phyloP scores from a whole-genome alignment of 2,888 invertebrate species.

The Chymomyza fuscimana region DNA sequence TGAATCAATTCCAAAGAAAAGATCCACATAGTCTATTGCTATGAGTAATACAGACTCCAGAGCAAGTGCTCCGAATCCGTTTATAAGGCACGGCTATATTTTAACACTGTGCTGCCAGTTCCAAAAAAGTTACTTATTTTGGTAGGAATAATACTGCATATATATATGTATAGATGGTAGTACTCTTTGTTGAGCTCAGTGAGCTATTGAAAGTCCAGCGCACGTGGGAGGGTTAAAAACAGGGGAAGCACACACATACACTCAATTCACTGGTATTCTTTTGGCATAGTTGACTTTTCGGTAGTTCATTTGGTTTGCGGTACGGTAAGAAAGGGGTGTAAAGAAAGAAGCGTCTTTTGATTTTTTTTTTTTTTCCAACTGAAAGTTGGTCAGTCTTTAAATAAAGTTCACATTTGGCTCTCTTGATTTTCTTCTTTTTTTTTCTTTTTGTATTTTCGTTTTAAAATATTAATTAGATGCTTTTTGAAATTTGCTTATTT shows the following conservation, averaged over 20 bases:
- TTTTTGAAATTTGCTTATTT: conserved; percentile 46
- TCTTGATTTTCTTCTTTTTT: conserved; percentile 55
- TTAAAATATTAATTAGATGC: conserved; percentile 30
- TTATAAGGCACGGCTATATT: not conserved
- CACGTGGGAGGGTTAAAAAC: not conserved
- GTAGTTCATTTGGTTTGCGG: not conserved
- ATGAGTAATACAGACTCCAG: not conserved
- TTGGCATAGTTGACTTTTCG: conserved; percentile 2
- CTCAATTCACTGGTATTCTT: not conserved
- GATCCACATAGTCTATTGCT: not conserved
- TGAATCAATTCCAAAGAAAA: not conserved
- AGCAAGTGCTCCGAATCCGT: not conserved
- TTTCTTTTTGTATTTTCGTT: conserved; percentile 34
- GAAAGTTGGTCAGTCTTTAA: conserved; percentile 39
- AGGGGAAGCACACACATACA: conserved; percentile 5
- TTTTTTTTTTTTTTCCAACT: not conserved
- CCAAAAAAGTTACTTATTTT: not conserved
- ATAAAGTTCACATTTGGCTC: conserved; percentile 69
- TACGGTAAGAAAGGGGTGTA: not conserved
- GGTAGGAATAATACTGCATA: not conserved
- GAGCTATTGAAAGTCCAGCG: not conserved
- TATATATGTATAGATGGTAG: no score
- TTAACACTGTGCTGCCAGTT: not conserved
- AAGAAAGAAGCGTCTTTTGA: conserved; percentile 1
- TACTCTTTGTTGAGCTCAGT: not conserved